phyloP scores from a whole-genome alignment of 2,888 invertebrate genomes.

The Yponomeuta sedellus region DNA sequence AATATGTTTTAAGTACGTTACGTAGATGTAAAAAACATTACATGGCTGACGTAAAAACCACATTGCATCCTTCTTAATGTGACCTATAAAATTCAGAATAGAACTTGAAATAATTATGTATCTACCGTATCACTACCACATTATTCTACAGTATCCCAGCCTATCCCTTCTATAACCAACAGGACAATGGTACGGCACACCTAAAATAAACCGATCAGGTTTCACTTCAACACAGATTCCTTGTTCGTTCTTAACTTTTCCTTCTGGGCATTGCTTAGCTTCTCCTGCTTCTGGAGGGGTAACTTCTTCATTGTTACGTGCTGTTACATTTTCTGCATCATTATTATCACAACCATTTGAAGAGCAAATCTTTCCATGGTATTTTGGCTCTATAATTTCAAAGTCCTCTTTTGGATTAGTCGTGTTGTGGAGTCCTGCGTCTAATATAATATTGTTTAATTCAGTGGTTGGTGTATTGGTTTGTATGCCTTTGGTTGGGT shows the following conservation, averaged over 20 bases:
- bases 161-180: slow-evolving; percentile 49
- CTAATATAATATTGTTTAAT: neutral
- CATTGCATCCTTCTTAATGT: neutral
- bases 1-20: neutral
- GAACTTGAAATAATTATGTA: neutral
- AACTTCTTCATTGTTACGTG: neutral
- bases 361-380: slow-evolving; percentile 39
- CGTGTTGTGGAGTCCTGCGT: neutral
- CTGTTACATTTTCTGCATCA: neutral
- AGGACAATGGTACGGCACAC: slow-evolving; percentile 56
- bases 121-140: slow-evolving; percentile 28
- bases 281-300: slow-evolving; percentile 19
- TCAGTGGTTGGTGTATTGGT: slow-evolving; percentile 20
- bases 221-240: slow-evolving; percentile 38
- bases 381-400: slow-evolving; percentile 51
- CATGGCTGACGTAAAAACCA: neutral
- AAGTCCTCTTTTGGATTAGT: slow-evolving; percentile 46
- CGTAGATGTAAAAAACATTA: neutral
- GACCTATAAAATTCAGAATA: too few species aligned
- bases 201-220: slow-evolving; percentile 44
- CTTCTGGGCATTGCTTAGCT: slow-evolving; percentile 37
- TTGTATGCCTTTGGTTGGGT: neutral
- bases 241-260: slow-evolving; percentile 33
- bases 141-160: slow-evolving; percentile 47
- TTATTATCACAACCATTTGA: neutral